Conservation (phyloP, 1,140 invertebrate genomes). For the Protaetia brevitarsis region DNA sequence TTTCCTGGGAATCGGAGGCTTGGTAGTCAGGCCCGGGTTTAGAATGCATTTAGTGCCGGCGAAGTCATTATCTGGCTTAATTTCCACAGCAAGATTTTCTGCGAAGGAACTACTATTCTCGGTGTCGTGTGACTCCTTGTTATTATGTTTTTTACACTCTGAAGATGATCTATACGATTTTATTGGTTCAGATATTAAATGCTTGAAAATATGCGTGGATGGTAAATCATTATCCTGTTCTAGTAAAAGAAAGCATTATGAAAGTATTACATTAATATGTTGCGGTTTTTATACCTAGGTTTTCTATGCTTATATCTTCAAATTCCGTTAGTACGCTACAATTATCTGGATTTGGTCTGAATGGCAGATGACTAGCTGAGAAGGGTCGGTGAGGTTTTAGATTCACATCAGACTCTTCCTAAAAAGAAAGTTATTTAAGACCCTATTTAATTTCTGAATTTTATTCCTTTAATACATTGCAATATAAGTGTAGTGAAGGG, state of each 20-base stretch:
- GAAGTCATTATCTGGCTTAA: neutral
- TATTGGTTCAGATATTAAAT: constrained; percentile 37
- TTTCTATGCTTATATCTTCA: no score
- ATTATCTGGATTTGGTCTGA: no score
- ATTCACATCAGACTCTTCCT: no score
- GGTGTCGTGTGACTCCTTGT: neutral
- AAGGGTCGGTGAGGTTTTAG: no score
- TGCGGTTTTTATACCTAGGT: no score
- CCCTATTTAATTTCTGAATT: no score
- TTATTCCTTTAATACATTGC: constrained; percentile 29
- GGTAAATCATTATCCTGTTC: constrained; percentile 33
- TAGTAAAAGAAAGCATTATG: constrained; percentile 30
- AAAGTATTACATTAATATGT: constrained; percentile 30
- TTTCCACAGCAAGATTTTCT: neutral
- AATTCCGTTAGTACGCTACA: no score
- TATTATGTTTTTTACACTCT: neutral
- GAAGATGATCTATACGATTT: constrained; percentile 32
- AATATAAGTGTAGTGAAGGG: constrained; percentile 33
- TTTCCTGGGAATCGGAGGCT: constrained; percentile 38
- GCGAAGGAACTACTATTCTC: neutral
- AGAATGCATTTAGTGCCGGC: neutral
- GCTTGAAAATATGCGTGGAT: constrained; percentile 37
- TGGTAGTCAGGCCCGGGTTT: constrained; percentile 33
- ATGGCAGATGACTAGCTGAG: no score
- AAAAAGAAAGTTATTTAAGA: no score